A percentile compares a stretch with the other conserved stretches of the same genome.
phyloP scores from a whole-genome alignment of 2,888 invertebrate genomes.

The Saturnia japonica region DNA sequence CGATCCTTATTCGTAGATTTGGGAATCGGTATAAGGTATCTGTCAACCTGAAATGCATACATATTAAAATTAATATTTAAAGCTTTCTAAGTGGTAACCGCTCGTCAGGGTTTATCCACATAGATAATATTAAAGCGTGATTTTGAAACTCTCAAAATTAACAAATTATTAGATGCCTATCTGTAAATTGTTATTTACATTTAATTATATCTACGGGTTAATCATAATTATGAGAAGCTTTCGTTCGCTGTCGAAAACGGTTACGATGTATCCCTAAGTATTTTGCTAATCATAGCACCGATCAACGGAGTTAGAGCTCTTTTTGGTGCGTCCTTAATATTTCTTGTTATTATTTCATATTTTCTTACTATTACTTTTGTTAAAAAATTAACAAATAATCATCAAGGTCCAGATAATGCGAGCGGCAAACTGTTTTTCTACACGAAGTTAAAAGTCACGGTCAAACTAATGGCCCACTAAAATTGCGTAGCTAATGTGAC shows the following conservation, averaged over 20 bases:
- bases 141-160: background rate
- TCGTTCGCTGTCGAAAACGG: too few relatives aligned
- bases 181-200: background rate
- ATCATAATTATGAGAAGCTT: background rate
- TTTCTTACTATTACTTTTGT: background rate
- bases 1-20: conserved; percentile 83
- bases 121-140: background rate
- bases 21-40: conserved; percentile 83
- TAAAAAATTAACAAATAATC: background rate
- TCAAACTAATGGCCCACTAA: conserved; percentile 6
- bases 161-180: too few relatives aligned
- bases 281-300: background rate
- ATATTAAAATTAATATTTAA: background rate
- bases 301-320: background rate
- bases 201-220: background rate
- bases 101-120: background rate
- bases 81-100: background rate
- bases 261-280: background rate
- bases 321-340: background rate
- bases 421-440: conserved; percentile 4
- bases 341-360: background rate
- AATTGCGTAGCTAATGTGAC: conserved; percentile 4
- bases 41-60: conserved; percentile 69
- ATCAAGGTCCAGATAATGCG: background rate
- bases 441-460: conserved; percentile 11